Evolutionary conservation across 1,140 invertebrate species (phyloP).

Genomic region (Matsumurasca onukii): DNA sequence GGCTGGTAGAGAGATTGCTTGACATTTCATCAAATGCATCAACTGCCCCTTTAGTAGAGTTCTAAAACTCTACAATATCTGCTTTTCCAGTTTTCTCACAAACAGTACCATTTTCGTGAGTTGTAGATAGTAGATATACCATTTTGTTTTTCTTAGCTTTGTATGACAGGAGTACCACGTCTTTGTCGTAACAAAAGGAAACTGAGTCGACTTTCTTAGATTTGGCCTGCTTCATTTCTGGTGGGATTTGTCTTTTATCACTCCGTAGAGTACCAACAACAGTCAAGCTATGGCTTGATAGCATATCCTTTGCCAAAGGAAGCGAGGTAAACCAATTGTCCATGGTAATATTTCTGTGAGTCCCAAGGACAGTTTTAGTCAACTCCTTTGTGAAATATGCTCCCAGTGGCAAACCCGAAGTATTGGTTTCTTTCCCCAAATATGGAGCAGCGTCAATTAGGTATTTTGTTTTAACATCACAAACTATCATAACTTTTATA

Average conservation of each 20-base stretch:
- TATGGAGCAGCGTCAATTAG: conserved; percentile 40
- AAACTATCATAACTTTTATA: conserved; percentile 40
- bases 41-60: conserved; percentile 44
- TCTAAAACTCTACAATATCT: conserved; percentile 43
- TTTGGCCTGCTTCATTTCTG: conserved; percentile 16
- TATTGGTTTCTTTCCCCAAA: conserved; percentile 35
- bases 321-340: conserved; percentile 50
- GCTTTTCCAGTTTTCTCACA: conserved; percentile 38
- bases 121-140: conserved; percentile 44
- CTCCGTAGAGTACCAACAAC: conserved; percentile 35
- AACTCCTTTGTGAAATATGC: conserved; percentile 33
- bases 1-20: conserved; percentile 36
- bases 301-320: conserved; percentile 40
- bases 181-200: conserved; percentile 42
- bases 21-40: conserved; percentile 44
- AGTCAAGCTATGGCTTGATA: conserved; percentile 40
- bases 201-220: not conserved
- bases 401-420: conserved; percentile 4
- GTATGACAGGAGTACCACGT: conserved; percentile 47
- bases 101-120: conserved; percentile 41
- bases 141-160: conserved; percentile 44
- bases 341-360: conserved; percentile 47
- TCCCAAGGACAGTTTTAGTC: conserved; percentile 28
- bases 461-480: conserved; percentile 39
- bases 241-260: conserved; percentile 37